These are phyloP conservation scores for Drosophila anomalata DNA, from an alignment of 2,888 invertebrate genomes.

Conservation along the genomic window DNA sequence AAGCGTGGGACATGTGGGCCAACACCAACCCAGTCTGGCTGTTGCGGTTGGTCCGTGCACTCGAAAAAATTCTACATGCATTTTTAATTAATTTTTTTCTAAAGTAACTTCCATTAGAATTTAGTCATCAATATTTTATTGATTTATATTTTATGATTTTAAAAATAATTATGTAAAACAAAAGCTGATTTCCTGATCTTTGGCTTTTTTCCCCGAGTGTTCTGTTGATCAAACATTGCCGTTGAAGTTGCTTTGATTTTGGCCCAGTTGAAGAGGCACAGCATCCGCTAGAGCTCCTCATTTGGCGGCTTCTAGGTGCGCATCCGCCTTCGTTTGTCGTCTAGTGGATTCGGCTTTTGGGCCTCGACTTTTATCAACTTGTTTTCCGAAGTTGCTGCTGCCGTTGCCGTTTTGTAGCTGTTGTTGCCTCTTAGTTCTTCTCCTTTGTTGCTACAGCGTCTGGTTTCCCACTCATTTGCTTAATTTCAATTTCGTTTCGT, in stretches of 20 bases:
- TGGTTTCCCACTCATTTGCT: slow-evolving; percentile 74
- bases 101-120: not conserved
- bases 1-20: slow-evolving; percentile 73
- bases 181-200: too few relatives aligned
- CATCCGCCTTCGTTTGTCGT: slow-evolving; percentile 66
- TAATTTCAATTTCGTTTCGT: slow-evolving; percentile 81
- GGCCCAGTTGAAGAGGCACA: slow-evolving; percentile 67
- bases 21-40: slow-evolving; percentile 34
- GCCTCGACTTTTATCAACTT: slow-evolving; percentile 66
- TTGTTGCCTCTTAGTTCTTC: slow-evolving; percentile 47
- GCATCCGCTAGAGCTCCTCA: slow-evolving; percentile 74
- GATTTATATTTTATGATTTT: too few relatives aligned
- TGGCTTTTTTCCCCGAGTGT: slow-evolving; percentile 2
- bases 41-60: slow-evolving; percentile 6
- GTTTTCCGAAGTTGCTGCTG: slow-evolving; percentile 50
- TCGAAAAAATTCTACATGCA: not conserved
- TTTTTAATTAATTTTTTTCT: not conserved
- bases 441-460: slow-evolving; percentile 52
- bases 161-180: too few relatives aligned
- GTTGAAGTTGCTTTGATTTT: slow-evolving; percentile 49
- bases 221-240: slow-evolving; percentile 22
- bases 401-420: slow-evolving; percentile 8
- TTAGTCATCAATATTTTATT: not conserved
- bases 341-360: slow-evolving; percentile 47
- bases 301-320: slow-evolving; percentile 75